Evolutionary conservation across 2,797 vertebrate species (phyloP), one percentile per base, ranked within the genome.

Genomic region (Melanotaenia pygmaea): DNA sequence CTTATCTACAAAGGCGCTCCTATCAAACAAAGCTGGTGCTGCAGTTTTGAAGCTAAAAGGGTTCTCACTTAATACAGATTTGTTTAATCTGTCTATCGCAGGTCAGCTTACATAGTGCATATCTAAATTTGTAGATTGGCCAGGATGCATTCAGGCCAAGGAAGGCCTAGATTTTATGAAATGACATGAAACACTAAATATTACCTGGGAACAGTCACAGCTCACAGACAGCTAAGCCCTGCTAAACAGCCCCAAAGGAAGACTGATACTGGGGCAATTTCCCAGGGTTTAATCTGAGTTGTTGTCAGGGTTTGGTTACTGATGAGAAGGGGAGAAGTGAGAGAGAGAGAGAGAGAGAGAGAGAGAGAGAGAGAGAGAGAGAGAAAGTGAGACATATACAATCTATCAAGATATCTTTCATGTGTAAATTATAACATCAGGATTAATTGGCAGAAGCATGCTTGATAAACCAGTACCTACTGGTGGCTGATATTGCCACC

Each of bases 171-270:
- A 83, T 88, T 83, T 80, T 60, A 75, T 74, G 56, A 69, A 64
- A 70, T 34, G 82, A 80, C 59, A 81, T 79, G 74, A 86, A 85
- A 83, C 61, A 76, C 45, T 47, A 77, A 87, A 90, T 77, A 85
- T 88, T 89, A 64, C 80, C 71, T 88, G 86, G 88, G 68, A 59
- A 88, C 75, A 79, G 74, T 75, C 85, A 87, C 75, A 59, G 76
- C 64, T 71, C 65, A 24, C 70, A 82, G 72, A 74, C 67, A 87
- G 83, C 88, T 87, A 87, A 89, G 86, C 74, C 73, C 74, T 75
- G 78, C 80, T 87, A 86, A 88, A 88, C 64, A 77, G 83, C 73
- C 86, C 85, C 76, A 83, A 57, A 86, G 86, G 87, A 77, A 86
- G 73, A 80, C 57, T 45, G 71, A 86, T 85, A 82, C 84, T 86